Evolutionary conservation across 2,797 vertebrate genomes (phyloP).

Genomic region (Dryobates pubescens): DNA sequence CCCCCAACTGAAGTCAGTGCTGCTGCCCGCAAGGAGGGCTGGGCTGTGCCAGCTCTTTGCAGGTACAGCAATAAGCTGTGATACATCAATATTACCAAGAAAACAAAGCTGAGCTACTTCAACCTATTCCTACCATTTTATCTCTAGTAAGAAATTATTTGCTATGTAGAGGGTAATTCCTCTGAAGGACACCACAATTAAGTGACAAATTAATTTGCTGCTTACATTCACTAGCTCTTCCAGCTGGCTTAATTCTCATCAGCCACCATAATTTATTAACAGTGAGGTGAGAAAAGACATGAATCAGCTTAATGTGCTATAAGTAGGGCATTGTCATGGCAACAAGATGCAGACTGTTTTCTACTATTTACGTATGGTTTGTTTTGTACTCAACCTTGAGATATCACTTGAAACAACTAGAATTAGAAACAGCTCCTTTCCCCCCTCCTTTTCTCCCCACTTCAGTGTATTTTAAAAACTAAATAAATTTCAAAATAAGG

Average conservation of each 20-base stretch:
- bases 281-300: conserved; percentile 82
- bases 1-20: background rate
- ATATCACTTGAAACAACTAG: conserved; percentile 68
- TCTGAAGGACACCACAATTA: conserved; percentile 53
- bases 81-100: background rate
- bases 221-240: conserved; percentile 71
- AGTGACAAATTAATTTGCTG: conserved; percentile 77
- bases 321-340: conserved; percentile 84
- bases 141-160: conserved; percentile 20
- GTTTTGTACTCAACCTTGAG: conserved; percentile 78
- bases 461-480: conserved; percentile 20
- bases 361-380: conserved; percentile 81
- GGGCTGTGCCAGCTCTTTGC: background rate
- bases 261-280: conserved; percentile 84
- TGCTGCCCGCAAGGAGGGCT: background rate
- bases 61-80: background rate
- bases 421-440: conserved; percentile 71
- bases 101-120: conserved; percentile 28
- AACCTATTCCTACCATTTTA: conserved; percentile 4
- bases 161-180: conserved; percentile 19
- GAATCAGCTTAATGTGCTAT: conserved; percentile 85
- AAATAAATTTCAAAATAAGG: conserved; percentile 4
- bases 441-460: background rate
- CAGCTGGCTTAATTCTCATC: conserved; percentile 80
- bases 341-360: conserved; percentile 82